Percentiles rank a stretch among this genome's conserved stretches.
phyloP scores from a whole-genome alignment of 1,140 invertebrate genomes.

The Cheumatopsyche charites region DNA sequence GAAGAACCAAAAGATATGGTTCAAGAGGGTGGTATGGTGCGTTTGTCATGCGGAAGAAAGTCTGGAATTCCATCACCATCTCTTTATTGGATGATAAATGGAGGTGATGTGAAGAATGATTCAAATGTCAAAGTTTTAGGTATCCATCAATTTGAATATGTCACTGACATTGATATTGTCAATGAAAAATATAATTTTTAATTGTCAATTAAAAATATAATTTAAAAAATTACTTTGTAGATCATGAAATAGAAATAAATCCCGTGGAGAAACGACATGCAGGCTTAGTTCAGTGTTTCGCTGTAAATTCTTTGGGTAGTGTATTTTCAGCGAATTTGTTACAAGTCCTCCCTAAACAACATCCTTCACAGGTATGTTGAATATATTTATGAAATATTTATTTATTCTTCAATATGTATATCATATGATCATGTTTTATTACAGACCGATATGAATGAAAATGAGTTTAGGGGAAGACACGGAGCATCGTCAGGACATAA shows the following conservation, averaged over 20 bases:
- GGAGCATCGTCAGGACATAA: too few relatives aligned
- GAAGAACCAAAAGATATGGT: conserved; percentile 53
- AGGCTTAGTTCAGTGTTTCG: conserved; percentile 89
- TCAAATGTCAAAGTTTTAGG: conserved; percentile 59
- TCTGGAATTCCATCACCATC: conserved; percentile 73
- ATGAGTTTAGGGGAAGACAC: too few relatives aligned
- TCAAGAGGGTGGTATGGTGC: conserved; percentile 53
- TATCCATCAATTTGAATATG: conserved; percentile 41
- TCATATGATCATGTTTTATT: too few relatives aligned
- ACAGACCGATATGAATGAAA: too few relatives aligned
- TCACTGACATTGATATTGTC: too few relatives aligned
- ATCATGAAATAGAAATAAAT: conserved; percentile 67
- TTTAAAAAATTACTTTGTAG: conserved; percentile 52
- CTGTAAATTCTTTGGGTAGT: conserved; percentile 79
- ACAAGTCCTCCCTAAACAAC: conserved; percentile 76
- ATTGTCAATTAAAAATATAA: not conserved
- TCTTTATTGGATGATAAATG: conserved; percentile 86
- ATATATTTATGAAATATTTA: conserved; percentile 2
- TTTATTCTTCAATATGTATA: not conserved
- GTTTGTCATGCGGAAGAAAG: conserved; percentile 60
- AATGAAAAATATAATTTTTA: not conserved
- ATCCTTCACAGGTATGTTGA: conserved; percentile 59
- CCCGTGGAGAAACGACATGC: conserved; percentile 80
- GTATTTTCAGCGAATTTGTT: conserved; percentile 67
- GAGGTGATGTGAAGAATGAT: conserved; percentile 67